Evolutionary conservation across 2,888 invertebrate genomes (phyloP).

Genomic region (Sarcophaga rosellei): DNA sequence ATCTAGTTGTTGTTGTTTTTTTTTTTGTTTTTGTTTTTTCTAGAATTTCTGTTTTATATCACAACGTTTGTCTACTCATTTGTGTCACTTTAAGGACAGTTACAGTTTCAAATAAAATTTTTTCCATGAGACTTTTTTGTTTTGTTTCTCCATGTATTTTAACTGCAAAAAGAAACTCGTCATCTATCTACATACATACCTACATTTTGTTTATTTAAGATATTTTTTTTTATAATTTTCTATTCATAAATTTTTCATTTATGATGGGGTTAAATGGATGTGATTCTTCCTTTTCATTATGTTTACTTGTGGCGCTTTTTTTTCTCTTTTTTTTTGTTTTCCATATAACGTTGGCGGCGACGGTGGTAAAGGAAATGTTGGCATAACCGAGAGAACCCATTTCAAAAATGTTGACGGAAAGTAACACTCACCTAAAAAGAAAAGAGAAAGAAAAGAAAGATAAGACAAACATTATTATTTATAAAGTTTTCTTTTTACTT

Average conservation of each 20-base stretch:
- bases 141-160: not conserved
- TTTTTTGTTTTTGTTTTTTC: slow-evolving; percentile 6
- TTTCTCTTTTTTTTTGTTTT: not conserved
- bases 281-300: slow-evolving; percentile 1
- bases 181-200: too few relatives aligned
- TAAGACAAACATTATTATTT: slow-evolving; percentile 27
- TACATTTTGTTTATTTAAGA: slow-evolving; percentile 34
- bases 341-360: not conserved
- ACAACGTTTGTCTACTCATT: slow-evolving; percentile 51
- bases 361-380: too few relatives aligned
- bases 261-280: slow-evolving; percentile 46
- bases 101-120: not conserved
- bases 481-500: too few relatives aligned
- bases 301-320: not conserved
- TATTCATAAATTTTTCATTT: slow-evolving; percentile 7
- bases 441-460: not conserved
- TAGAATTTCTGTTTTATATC: not conserved
- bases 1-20: not conserved
- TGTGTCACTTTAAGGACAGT: slow-evolving; percentile 54
- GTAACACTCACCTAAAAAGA: slow-evolving; percentile 53
- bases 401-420: slow-evolving; percentile 42
- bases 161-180: not conserved
- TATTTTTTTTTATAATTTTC: slow-evolving; percentile 4
- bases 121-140: not conserved
- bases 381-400: slow-evolving; percentile 1